Evolutionary conservation across 2,888 invertebrate species (phyloP), one percentile per base, ranked within the genome.

Genomic region (Caenorhabditis panamensis): DNA sequence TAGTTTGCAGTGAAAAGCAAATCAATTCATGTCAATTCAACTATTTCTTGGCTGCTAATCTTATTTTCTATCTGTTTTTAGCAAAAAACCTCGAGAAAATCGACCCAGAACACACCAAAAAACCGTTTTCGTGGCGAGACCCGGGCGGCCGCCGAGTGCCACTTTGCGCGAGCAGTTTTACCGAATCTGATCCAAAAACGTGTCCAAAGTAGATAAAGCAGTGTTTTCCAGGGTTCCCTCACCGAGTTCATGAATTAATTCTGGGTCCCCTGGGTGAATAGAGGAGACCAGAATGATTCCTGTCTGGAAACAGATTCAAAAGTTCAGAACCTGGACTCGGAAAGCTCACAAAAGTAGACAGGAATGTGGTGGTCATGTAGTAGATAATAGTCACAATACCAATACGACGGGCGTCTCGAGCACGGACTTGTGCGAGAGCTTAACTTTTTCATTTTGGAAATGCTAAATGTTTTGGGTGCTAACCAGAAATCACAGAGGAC

Each of bases 101-200:
- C n/a, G n/a, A n/a, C n/a, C n/a, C n/a, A n/a, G n/a, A n/a, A n/a
- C n/a, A n/a, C n/a, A n/a, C n/a, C n/a, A n/a, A n/a, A n/a, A n/a
- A n/a, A n/a, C n/a, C n/a, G n/a, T n/a, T n/a, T n/a, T n/a, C n/a
- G n/a, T n/a, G n/a, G n/a, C n/a, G n/a, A n/a, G n/a, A n/a, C n/a
- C n/a, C n/a, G n/a, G n/a, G n/a, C n/a, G n/a, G n/a, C n/a, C n/a
- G n/a, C n/a, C n/a, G n/a, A n/a, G n/a, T n/a, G n/a, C n/a, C n/a
- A n/a, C n/a, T n/a, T n/a, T n/a, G n/a, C n/a, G n/a, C n/a, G n/a
- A n/a, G n/a, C n/a, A n/a, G n/a, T n/a, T 13, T 13, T 71, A 95
- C 95, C 96, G 94, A 90, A 96, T 95, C 91, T 96, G 94, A 93
- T 96, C 96, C 90, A 96, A 92, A 86, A 96, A 93, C 88, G 95